Percentiles rank a stretch among this genome's conserved stretches.
These are phyloP conservation scores for Drosophila colorata DNA, from an alignment of 2,888 invertebrate species.

Conservation along the genomic window DNA sequence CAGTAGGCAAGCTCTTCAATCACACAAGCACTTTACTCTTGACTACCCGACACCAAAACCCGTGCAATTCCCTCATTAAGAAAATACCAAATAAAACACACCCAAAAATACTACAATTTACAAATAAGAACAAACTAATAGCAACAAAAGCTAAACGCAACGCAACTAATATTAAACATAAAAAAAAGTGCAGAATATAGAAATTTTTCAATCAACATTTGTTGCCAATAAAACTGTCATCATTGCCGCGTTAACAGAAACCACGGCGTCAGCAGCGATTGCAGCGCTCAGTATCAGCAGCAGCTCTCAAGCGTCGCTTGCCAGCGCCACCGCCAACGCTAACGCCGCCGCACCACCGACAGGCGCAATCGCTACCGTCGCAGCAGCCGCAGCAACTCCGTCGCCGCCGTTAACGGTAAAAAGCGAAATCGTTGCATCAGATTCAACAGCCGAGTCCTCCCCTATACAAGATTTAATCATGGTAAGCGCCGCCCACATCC, in stretches of 20 bases:
- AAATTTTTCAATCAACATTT: conserved; percentile 73
- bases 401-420: conserved; percentile 67
- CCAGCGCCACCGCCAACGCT: conserved; percentile 56
- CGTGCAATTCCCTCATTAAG: conserved; percentile 67
- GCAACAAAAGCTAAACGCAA: conserved; percentile 24
- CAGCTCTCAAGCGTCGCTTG: conserved; percentile 74
- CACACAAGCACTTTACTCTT: conserved; percentile 54
- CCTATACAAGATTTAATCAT: conserved; percentile 82
- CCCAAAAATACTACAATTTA: conserved; percentile 12
- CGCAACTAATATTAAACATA: conserved; percentile 15
- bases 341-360: conserved; percentile 38
- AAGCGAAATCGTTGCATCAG: conserved; percentile 67
- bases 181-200: conserved; percentile 56
- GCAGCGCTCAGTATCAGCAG: conserved; percentile 81
- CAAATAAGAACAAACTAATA: conserved; percentile 27
- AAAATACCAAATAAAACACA: conserved; percentile 62
- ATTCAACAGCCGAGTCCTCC: conserved; percentile 76
- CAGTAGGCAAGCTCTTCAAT: conserved; percentile 45
- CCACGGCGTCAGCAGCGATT: conserved; percentile 78
- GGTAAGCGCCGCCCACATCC: conserved; percentile 81
- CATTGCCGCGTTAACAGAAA: conserved; percentile 83
- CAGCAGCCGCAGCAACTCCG: conserved; percentile 40
- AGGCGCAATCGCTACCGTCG: conserved; percentile 39
- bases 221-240: conserved; percentile 80
- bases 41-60: conserved; percentile 56